These are phyloP conservation scores for Epinotia bilunana DNA, from an alignment of 2,888 invertebrate species.

Conservation along the genomic window DNA sequence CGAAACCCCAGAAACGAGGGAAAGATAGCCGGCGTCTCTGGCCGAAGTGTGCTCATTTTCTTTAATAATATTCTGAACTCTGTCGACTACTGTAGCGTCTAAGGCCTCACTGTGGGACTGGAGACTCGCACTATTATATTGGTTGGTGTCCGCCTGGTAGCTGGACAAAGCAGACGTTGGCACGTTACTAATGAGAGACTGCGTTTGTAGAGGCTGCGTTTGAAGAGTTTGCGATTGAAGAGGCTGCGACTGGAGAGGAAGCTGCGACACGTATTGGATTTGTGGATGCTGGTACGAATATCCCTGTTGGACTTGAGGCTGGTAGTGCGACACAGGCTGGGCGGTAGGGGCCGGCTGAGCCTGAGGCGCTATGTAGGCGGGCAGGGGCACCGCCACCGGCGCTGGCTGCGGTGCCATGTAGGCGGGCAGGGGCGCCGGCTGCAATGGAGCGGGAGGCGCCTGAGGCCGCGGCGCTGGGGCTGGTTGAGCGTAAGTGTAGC, in stretches of 20 bases:
- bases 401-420: conserved; percentile 44
- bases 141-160: conserved; percentile 74
- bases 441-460: conserved; percentile 38
- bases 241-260: conserved; percentile 55
- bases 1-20: conserved; percentile 75
- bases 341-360: conserved; percentile 43
- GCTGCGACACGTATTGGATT: conserved; percentile 47
- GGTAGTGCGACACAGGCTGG: conserved; percentile 41
- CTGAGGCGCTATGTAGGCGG: conserved; percentile 20
- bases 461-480: conserved; percentile 35
- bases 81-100: conserved; percentile 69
- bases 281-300: conserved; percentile 54
- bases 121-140: conserved; percentile 60
- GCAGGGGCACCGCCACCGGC: conserved; percentile 25
- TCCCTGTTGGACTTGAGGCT: conserved; percentile 48
- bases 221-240: conserved; percentile 57
- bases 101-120: conserved; percentile 66
- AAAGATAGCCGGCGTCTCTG: conserved; percentile 69
- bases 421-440: conserved; percentile 31
- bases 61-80: conserved; percentile 72
- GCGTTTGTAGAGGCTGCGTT: conserved; percentile 60
- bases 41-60: conserved; percentile 75
- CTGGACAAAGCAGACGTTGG: conserved; percentile 61
- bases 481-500: conserved; percentile 22
- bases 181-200: conserved; percentile 51